Evolutionary conservation across 2,797 vertebrate genomes (phyloP), one percentile per base, ranked within the genome.

Genomic region (Hydrocynus forskahlii): DNA sequence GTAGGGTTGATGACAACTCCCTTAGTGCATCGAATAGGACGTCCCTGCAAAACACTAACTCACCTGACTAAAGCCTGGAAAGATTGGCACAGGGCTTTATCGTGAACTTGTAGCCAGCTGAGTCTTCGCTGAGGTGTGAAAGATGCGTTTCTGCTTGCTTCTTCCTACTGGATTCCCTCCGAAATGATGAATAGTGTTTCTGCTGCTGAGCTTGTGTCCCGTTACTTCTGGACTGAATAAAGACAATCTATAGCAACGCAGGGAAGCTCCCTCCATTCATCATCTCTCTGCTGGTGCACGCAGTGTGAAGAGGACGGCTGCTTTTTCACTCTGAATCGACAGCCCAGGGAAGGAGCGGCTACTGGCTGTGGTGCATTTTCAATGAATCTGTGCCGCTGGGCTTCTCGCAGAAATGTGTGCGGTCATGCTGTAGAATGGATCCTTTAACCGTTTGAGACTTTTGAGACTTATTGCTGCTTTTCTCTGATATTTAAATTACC

Each of bases 231-330:
- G 13, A 52, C 45, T 52, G 68, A 71, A 50, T 52, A 52, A 29
- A 71, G 45, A 50, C 13, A 21, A n/a, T 50, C 67, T 50, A 69
- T 48, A 69, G 43, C 67, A 43, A 48, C 9, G 64, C 64, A 67
- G 64, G 64, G 64, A 67, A 67, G 21, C 64, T 67, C 35, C n/a
- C 38, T 40, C 64, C 38, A 67, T 67, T 67, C 64, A 67, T 67
- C 64, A 67, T 40, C 64, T 67, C 64, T 43, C 64, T 67, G 55
- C 9, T 21, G 55, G 55, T 7, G 60, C 60, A 7, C 60, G 25
- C 60, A 9, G 40, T 69, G 40, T 50, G 67, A 35, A 69, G n/a
- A 43, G 67, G 43, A 45, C 40, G 38, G 67, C 19, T 50, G 63
- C 17, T 66, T 66, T 43, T 67, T 19, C 64, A 3, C 64, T 63